These are phyloP conservation scores for Mellivora capensis DNA, from an alignment of 2,113 vertebrate genomes.

Conservation along the genomic window DNA sequence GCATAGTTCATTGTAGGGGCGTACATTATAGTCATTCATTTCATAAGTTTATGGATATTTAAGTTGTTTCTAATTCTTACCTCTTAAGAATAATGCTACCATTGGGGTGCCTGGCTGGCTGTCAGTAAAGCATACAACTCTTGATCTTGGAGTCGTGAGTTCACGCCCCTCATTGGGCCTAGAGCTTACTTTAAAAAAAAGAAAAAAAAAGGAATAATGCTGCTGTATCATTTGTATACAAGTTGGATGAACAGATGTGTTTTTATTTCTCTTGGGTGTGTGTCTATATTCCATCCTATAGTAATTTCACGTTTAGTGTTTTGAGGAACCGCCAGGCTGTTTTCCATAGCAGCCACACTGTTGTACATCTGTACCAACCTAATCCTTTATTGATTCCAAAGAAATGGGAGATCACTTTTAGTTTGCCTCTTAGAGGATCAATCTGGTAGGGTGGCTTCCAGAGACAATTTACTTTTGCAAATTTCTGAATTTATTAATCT, in stretches of 20 bases:
- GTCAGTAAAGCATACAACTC: neutral
- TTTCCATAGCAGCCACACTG: neutral
- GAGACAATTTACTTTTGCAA: neutral
- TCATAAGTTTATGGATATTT: neutral
- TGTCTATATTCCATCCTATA: neutral
- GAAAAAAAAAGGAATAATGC: neutral
- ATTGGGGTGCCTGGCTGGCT: neutral
- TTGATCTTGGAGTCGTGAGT: neutral
- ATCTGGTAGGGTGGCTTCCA: neutral
- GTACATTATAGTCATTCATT: neutral
- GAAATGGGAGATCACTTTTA: neutral
- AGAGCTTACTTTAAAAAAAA: neutral
- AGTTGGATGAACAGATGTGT: neutral
- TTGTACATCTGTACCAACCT: neutral
- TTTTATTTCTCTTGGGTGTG: neutral
- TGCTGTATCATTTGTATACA: neutral
- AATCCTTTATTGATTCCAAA: conserved; percentile 17
- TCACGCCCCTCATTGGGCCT: neutral
- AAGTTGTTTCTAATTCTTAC: neutral
- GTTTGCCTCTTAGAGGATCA: neutral
- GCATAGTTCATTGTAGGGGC: neutral
- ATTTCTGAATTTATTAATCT: neutral
- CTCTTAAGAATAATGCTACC: neutral
- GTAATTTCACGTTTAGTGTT: neutral
- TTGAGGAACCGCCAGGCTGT: neutral